Evolutionary conservation across 2,113 vertebrate species (phyloP).

Genomic region (Chaetorhynchus papuensis): DNA sequence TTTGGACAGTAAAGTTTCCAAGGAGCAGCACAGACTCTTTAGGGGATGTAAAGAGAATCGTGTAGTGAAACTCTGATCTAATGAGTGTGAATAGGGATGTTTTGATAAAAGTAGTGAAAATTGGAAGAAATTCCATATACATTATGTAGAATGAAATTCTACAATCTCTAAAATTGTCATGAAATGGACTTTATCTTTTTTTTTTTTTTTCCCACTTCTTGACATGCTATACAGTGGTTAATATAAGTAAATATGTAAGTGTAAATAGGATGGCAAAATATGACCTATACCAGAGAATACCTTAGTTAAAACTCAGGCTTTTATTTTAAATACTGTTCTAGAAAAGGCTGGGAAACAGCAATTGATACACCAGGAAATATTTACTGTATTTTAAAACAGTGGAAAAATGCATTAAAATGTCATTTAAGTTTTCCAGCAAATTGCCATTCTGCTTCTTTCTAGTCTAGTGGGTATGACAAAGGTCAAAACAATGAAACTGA

Average conservation of each 20-base stretch:
- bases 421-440: constrained; percentile 3
- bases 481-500: constrained; percentile 38
- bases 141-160: not conserved
- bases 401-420: constrained; percentile 52
- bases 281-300: not conserved
- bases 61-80: not conserved
- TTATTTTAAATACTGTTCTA: not conserved
- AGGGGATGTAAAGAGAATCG: not conserved
- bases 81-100: not conserved
- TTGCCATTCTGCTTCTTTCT: not conserved
- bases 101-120: not conserved
- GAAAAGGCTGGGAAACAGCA: not conserved
- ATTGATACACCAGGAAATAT: not conserved
- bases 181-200: not conserved
- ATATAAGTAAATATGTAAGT: not conserved
- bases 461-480: not conserved
- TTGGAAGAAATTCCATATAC: not conserved
- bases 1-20: not conserved
- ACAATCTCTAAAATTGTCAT: not conserved
- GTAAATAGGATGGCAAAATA: not conserved
- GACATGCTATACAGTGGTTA: not conserved
- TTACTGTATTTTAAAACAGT: not conserved
- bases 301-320: not conserved
- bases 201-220: not conserved
- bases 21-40: not conserved